phyloP scores from a whole-genome alignment of 2,888 invertebrate species.

The Ectobius pallidus region DNA sequence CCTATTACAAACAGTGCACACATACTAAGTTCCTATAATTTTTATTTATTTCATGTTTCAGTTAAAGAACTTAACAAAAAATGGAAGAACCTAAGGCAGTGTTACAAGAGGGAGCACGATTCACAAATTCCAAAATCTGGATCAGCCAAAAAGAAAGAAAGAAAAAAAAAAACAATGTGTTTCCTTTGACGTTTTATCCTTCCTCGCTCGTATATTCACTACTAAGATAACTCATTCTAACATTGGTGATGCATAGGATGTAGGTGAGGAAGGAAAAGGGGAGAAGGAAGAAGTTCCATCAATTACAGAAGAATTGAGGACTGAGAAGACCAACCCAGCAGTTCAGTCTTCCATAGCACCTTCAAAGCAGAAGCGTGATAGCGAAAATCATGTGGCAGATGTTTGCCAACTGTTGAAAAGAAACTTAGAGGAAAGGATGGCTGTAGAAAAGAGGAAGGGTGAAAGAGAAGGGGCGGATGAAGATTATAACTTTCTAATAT shows the following conservation, averaged over 20 bases:
- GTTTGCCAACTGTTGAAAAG: constrained; percentile 37
- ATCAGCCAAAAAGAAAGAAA: constrained; percentile 43
- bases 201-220: constrained; percentile 44
- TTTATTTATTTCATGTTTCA: constrained; percentile 44
- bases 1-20: no score
- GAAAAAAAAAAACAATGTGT: constrained; percentile 47
- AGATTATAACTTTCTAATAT: constrained; percentile 44
- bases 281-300: constrained; percentile 33
- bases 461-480: constrained; percentile 38
- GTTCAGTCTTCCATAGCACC: no score
- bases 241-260: constrained; percentile 6
- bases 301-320: background rate
- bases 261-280: constrained; percentile 34
- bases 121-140: constrained; percentile 42
- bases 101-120: constrained; percentile 37
- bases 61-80: constrained; percentile 44
- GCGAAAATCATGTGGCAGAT: background rate
- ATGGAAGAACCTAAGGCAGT: constrained; percentile 46
- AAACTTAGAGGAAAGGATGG: no score
- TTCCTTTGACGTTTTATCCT: constrained; percentile 45
- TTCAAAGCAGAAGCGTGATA: background rate
- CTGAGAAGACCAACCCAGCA: background rate
- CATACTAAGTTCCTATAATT: no score
- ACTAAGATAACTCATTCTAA: constrained; percentile 31
- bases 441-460: constrained; percentile 30